Base-by-base conservation (phyloP, 2,797 vertebrate genomes). In the Artibeus jamaicensis region DNA sequence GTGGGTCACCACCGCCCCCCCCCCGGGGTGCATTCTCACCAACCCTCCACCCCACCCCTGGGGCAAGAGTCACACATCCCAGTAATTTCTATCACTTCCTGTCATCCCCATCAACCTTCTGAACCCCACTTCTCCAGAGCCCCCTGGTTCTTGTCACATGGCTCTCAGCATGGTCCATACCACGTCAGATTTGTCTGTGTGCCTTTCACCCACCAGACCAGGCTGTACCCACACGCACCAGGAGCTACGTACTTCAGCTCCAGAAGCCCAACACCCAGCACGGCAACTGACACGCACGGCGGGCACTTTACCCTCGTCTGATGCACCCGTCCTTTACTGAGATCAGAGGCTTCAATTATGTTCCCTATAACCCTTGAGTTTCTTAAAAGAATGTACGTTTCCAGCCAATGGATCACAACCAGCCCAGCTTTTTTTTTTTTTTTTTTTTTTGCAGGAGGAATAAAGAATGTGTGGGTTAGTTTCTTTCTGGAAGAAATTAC, bases 401-500 rank as follows among this genome's bases (percentile, higher is more conserved):
- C 53, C 59, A 53, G 22, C 19, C 44, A 67, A 42, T 81, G 39
- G 59, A 57, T 68, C 86, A 79, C 29, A 92, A 71, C 37, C 32
- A 78, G 11, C 15, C 34, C 34, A 62, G 70, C 10, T 79, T 59
- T 62, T 62, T 90, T n/a, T n/a, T n/a, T 81, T 42, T 90, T 86
- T n/a, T n/a, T n/a, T 81, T 44, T 90, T 86, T 78, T 46, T 53
- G 22, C 32, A 91, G 44, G 74, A 84, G 67, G 22, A 85, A 32
- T 74, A 93, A 62, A 88, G 68, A 81, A 62, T 53, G 86, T 2
- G 11, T 32, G 12, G 12, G 57, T 39, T 78, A 7, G 7, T 76
- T 87, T 88, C 79, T 82, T 65, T 39, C 21, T 78, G 16, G 53
- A 92, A 90, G 46, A 84, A 94, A 90, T 91, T 79, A 48, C 37